Evolutionary conservation across 1,140 invertebrate species (phyloP), one percentile per base, ranked within the genome.

Genomic region (Agrypnia vestita): DNA sequence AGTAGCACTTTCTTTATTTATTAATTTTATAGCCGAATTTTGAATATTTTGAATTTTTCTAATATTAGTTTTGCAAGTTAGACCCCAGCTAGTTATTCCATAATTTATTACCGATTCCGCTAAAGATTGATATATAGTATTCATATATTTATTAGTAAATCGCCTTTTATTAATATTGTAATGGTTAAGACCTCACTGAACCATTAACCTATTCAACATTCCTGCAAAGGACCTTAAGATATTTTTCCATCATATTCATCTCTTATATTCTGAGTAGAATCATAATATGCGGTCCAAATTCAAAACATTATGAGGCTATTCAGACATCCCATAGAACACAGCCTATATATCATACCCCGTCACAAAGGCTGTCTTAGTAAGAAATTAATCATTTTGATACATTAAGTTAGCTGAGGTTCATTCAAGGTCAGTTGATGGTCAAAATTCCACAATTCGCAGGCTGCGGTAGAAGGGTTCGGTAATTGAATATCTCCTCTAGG

Each of bases 331-430:
- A 12, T 21, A 43, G 11, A 35, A 11, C 12, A 19, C 12, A 62
- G 19, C 25, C 61, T 62, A 62, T 62, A 62, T 25, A 25, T 62
- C 25, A 59, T 62, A 1, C 11, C 25, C 61, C 35, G 61, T 62
- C 61, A 62, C 13, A 21, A 59, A 59, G 55, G 55, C 25, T 62
- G 19, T 19, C 25, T 35, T 35, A 25, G 19, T 25, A 62, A 62
- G 61, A 25, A 62, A 62, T 62, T 62, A 62, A 62, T 62, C 61
- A 62, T 62, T 62, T 62, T 62, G 61, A 62, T 62, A 62, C 61
- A 62, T 19, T 62, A 13, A 62, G 25, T 62, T 25, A 25, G 13
- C 59, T 43, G 59, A 62, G 12, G 21, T 25, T 62, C 25, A 35
- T 35, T 35, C 25, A 35, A 35, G 25, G 59, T 62, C 17, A 62